phyloP scores from a whole-genome alignment of 2,888 invertebrate genomes.

The Synanthedon formicaeformis region DNA sequence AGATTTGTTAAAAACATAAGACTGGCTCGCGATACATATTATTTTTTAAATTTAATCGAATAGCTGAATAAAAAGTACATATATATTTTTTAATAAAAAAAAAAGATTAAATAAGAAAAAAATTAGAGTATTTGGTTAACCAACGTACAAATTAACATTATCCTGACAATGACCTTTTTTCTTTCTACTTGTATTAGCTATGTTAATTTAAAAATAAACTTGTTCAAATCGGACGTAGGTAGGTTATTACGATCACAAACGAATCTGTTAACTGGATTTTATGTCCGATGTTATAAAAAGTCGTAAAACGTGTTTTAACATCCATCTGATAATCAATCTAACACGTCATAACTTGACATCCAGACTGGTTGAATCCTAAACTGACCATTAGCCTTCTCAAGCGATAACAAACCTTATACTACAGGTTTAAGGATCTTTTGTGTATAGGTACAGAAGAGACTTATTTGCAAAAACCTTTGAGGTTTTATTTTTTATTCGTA shows the following conservation, averaged over 20 bases:
- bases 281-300: slow-evolving; percentile 61
- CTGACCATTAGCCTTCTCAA: slow-evolving; percentile 17
- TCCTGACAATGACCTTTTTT: neutral
- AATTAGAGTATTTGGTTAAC: no score
- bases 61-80: no score
- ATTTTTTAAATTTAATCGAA: no score
- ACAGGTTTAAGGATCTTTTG: no score
- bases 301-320: slow-evolving; percentile 71
- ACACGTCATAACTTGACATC: slow-evolving; percentile 72
- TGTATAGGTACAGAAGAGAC: no score
- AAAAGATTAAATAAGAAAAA: no score
- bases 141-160: neutral
- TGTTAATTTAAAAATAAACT: neutral
- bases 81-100: no score
- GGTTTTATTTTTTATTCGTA: no score
- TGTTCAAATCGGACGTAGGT: neutral
- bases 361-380: slow-evolving; percentile 53
- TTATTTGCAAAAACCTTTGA: no score
- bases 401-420: slow-evolving; percentile 14
- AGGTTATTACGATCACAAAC: slow-evolving; percentile 28
- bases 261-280: slow-evolving; percentile 53
- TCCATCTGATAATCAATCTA: slow-evolving; percentile 72
- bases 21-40: no score
- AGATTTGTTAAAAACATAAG: no score
- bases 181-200: neutral